A percentile compares a stretch with the other conserved stretches of the same genome.
Evolutionary conservation across 2,113 vertebrate species (phyloP).

Genomic region (Xiphophorus couchianus): DNA sequence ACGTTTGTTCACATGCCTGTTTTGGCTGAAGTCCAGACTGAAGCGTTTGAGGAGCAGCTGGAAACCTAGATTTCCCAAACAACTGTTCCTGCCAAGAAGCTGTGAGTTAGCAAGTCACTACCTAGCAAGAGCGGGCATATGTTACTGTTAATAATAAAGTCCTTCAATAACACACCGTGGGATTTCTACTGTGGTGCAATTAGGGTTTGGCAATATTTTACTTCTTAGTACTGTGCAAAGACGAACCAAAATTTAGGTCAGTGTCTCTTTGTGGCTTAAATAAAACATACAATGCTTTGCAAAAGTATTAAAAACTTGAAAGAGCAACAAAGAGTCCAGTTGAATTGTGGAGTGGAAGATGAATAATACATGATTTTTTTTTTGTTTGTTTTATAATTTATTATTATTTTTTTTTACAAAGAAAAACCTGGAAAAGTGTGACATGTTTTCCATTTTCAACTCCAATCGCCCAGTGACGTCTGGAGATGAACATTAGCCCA

Average conservation of each 20-base stretch:
- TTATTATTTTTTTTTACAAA: no score
- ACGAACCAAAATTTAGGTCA: not conserved
- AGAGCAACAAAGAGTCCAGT: no score
- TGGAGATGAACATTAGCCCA: no score
- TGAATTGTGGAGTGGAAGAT: no score
- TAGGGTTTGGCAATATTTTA: not conserved
- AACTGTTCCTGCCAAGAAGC: not conserved
- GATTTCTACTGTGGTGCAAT: not conserved
- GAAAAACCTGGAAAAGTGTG: no score
- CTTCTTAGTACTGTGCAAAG: not conserved
- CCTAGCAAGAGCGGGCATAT: not conserved
- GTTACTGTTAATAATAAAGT: not conserved
- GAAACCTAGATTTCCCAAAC: slow-evolving; percentile 18
- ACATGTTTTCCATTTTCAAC: no score
- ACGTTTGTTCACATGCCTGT: slow-evolving; percentile 43
- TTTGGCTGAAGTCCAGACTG: slow-evolving; percentile 8
- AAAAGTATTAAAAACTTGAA: no score
- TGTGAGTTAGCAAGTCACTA: not conserved
- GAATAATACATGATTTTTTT: no score
- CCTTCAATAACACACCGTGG: not conserved
- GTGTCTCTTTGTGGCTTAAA: not conserved
- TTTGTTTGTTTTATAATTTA: no score
- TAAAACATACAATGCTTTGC: no score
- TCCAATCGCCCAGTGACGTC: no score
- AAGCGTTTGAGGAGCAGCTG: slow-evolving; percentile 27